Percentiles rank a stretch among this genome's conserved stretches.
Evolutionary conservation across 2,888 invertebrate genomes (phyloP).

Genomic region (Galerucella pusilla): DNA sequence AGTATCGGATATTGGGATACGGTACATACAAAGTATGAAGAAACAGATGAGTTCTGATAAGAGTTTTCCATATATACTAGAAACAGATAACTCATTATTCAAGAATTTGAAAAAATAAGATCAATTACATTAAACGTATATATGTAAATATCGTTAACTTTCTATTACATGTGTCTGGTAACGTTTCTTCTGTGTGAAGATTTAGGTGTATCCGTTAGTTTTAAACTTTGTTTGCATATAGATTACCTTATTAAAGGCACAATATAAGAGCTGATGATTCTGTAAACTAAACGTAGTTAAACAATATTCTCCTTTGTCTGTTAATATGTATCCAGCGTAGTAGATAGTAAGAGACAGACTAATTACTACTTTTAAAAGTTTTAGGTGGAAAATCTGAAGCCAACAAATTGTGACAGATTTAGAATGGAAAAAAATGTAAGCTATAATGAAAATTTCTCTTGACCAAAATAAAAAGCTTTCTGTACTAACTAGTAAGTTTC

Average conservation of each 20-base stretch:
- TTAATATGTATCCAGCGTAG: neutral
- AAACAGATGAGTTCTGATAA: too few relatives aligned
- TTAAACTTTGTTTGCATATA: slow-evolving; percentile 21
- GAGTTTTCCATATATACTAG: too few relatives aligned
- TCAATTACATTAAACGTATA: neutral
- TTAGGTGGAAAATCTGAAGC: too few relatives aligned
- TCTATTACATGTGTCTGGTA: neutral
- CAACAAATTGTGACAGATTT: too few relatives aligned
- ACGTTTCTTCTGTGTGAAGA: slow-evolving; percentile 15
- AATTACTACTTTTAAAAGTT: too few relatives aligned
- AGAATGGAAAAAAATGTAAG: too few relatives aligned
- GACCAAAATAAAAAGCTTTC: too few relatives aligned
- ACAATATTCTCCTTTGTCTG: neutral
- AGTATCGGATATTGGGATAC: too few relatives aligned
- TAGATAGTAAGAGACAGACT: too few relatives aligned
- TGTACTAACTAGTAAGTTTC: too few relatives aligned
- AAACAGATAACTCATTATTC: neutral
- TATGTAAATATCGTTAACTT: neutral
- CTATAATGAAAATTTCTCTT: too few relatives aligned
- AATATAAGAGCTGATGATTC: slow-evolving; percentile 14
- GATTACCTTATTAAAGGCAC: slow-evolving; percentile 21
- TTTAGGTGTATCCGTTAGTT: slow-evolving; percentile 17
- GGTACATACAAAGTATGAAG: too few relatives aligned
- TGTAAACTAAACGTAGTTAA: neutral
- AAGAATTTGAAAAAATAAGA: neutral